phyloP scores from a whole-genome alignment of 2,797 vertebrate genomes.

The Oophaga sylvatica region DNA sequence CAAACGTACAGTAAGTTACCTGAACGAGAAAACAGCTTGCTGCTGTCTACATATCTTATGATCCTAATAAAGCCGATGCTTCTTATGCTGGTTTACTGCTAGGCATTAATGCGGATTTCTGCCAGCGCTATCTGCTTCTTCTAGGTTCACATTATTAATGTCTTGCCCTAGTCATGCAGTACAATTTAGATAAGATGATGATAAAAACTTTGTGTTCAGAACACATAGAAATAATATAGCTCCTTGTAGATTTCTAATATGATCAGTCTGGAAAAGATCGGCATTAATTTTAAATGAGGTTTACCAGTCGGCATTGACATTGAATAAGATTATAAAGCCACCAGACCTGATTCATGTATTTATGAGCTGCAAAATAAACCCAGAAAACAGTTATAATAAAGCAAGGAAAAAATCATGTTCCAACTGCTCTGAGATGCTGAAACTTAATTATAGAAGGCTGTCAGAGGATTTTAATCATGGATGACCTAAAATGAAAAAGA shows the following conservation, averaged over 20 bases:
- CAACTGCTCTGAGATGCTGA: not conserved
- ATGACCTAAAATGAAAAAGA: not conserved
- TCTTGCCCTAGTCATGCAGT: not conserved
- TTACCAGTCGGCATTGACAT: not conserved
- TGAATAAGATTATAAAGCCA: conserved; percentile 4
- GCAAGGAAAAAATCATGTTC: not conserved
- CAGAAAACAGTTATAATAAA: not conserved
- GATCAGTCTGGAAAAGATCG: conserved; percentile 13
- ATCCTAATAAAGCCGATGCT: not conserved
- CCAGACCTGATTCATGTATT: conserved; percentile 18
- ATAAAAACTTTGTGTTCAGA: conserved; percentile 6
- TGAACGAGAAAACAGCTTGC: not conserved
- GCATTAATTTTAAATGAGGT: conserved; percentile 29
- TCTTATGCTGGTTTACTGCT: conserved; percentile 17
- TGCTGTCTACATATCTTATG: not conserved
- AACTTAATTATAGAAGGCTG: not conserved
- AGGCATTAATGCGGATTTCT: not conserved
- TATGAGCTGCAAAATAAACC: not conserved
- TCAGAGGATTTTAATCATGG: not conserved
- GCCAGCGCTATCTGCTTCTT: not conserved
- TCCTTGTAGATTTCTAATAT: conserved; percentile 9
- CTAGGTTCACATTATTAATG: not conserved
- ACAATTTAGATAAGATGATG: conserved; percentile 18
- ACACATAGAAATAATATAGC: conserved; percentile 22
- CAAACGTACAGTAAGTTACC: not conserved